phyloP scores from a whole-genome alignment of 2,797 vertebrate genomes.

The Pitangus sulphuratus region DNA sequence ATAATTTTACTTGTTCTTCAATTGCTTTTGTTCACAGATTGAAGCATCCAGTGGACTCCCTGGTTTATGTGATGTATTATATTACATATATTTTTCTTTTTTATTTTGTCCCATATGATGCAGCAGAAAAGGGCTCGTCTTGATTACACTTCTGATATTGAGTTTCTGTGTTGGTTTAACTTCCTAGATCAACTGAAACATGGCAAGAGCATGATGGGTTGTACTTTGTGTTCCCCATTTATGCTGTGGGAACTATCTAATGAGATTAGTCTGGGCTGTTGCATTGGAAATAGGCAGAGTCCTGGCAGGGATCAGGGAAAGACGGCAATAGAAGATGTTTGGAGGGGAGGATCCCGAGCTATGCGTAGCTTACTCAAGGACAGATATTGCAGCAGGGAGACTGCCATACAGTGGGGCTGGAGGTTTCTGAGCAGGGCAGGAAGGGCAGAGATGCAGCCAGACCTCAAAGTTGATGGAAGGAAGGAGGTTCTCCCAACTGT shows the following conservation, averaged over 20 bases:
- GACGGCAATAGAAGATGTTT: not conserved
- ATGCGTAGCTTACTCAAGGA: not conserved
- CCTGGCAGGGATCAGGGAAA: too few species aligned
- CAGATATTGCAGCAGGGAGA: not conserved
- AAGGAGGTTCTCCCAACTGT: not conserved
- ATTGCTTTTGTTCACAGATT: not conserved
- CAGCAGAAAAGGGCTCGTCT: not conserved
- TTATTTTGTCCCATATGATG: not conserved
- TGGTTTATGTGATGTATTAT: not conserved
- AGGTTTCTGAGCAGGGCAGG: not conserved
- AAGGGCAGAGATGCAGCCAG: not conserved
- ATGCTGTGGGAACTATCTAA: not conserved
- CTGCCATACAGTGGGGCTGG: not conserved
- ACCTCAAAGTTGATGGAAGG: not conserved
- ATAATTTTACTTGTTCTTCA: not conserved
- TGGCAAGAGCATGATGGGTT: not conserved
- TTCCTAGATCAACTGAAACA: not conserved
- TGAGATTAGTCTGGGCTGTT: not conserved
- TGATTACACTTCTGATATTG: not conserved
- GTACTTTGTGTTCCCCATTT: not conserved
- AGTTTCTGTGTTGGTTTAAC: not conserved
- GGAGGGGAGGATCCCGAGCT: not conserved
- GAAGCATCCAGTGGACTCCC: not conserved
- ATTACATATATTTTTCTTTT: not conserved
- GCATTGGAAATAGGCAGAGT: not conserved